Conservation (phyloP, 2,888 invertebrate genomes). For the Agrotis segetum region DNA sequence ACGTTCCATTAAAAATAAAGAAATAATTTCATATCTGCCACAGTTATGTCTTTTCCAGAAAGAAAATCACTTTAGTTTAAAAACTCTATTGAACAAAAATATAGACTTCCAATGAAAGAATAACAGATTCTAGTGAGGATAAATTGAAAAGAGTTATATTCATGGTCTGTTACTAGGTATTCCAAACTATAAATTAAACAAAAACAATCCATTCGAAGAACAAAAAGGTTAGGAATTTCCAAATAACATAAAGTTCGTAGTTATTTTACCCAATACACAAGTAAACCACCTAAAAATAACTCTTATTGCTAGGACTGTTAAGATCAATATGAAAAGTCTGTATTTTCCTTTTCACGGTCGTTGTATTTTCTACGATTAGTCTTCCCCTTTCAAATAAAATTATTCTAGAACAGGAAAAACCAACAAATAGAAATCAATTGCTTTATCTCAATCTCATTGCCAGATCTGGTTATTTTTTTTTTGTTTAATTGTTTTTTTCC, state of each 20-base stretch:
- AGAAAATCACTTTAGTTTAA: conserved; percentile 4
- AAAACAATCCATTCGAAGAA: background rate
- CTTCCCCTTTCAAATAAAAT: background rate
- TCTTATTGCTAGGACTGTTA: background rate
- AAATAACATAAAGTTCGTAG: background rate
- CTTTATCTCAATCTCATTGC: too few relatives aligned
- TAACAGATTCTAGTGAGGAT: conserved; percentile 8
- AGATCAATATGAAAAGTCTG: background rate
- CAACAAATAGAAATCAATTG: too few relatives aligned
- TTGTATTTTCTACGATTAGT: background rate
- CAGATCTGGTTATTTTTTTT: too few relatives aligned
- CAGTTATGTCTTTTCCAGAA: background rate
- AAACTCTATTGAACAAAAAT: conserved; percentile 8
- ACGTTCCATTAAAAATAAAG: background rate
- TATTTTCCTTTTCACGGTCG: background rate
- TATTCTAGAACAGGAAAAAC: background rate
- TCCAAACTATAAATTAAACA: background rate
- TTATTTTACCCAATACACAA: too few relatives aligned
- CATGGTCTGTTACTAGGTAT: background rate
- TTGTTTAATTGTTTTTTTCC: too few relatives aligned
- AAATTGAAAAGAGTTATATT: conserved; percentile 9
- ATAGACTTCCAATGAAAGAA: conserved; percentile 14
- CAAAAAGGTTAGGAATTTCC: background rate
- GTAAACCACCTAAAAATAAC: too few relatives aligned
- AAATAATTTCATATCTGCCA: background rate